Percentiles rank a stretch among this genome's conserved stretches.
Evolutionary conservation across 2,797 vertebrate genomes (phyloP).

Genomic region (Rhincodon typus): DNA sequence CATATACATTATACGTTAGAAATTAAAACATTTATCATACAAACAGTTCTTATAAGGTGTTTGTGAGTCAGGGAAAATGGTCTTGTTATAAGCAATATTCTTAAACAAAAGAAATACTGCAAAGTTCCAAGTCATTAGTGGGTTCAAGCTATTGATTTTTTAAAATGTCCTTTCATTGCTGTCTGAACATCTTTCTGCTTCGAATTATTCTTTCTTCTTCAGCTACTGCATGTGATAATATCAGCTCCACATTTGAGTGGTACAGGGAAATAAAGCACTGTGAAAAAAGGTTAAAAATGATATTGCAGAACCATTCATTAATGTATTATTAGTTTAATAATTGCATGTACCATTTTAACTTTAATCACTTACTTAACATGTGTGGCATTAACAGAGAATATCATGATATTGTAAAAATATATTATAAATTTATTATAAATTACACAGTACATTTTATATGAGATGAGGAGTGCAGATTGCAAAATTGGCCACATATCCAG

Average conservation of each 20-base stretch:
- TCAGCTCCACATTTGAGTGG: no score
- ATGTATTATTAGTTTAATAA: not conserved
- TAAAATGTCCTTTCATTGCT: not conserved
- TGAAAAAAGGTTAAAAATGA: not conserved
- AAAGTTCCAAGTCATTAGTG: no score
- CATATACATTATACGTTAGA: not conserved
- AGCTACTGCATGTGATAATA: not conserved
- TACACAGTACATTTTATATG: not conserved
- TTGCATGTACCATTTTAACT: not conserved
- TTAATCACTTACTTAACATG: not conserved
- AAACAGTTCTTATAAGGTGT: not conserved
- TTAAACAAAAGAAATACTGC: not conserved
- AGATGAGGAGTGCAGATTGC: not conserved
- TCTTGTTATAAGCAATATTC: not conserved
- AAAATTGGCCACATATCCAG: not conserved
- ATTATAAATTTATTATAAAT: not conserved
- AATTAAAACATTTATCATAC: conserved; percentile 17
- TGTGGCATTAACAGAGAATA: not conserved
- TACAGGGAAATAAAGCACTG: not conserved
- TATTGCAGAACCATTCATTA: not conserved
- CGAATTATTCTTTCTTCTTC: not conserved
- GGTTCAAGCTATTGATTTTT: not conserved
- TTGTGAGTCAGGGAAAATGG: not conserved
- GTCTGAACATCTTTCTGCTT: not conserved
- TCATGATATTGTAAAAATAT: no score